Conservation (phyloP, 2,113 vertebrate genomes). For the Poeciliopsis turrubarensis region DNA sequence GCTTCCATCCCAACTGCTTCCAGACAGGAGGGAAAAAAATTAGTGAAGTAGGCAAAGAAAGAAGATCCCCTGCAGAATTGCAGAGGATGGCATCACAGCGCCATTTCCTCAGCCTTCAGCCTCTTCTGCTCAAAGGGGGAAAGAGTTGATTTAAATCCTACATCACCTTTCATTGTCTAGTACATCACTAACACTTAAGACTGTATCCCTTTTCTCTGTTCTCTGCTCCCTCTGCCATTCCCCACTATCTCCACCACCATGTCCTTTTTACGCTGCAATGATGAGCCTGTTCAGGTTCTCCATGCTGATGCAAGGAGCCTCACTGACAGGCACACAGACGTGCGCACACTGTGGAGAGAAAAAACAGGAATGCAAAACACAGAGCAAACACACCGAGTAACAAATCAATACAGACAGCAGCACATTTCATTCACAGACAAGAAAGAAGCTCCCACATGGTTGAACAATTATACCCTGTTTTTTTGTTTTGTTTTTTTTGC, state of each 20-base stretch:
- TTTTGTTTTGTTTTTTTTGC: background rate
- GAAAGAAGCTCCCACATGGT: background rate
- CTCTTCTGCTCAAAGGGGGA: constrained; percentile 33
- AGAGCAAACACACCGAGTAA: background rate
- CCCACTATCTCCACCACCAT: constrained; percentile 25
- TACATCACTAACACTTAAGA: constrained; percentile 74
- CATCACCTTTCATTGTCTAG: constrained; percentile 72
- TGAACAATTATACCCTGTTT: background rate
- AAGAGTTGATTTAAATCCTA: constrained; percentile 74
- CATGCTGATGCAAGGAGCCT: constrained; percentile 23
- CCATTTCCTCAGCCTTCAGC: constrained; percentile 67
- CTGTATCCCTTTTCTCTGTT: constrained; percentile 29
- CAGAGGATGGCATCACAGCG: constrained; percentile 40
- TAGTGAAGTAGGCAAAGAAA: constrained; percentile 18
- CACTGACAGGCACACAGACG: constrained; percentile 1
- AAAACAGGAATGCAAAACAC: constrained; percentile 12
- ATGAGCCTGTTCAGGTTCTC: constrained; percentile 50
- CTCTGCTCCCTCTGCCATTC: constrained; percentile 18
- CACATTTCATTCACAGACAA: background rate
- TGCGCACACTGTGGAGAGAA: constrained; percentile 10
- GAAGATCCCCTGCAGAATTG: constrained; percentile 27
- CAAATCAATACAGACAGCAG: constrained; percentile 21
- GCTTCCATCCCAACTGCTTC: no score
- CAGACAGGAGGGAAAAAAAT: constrained; percentile 3
- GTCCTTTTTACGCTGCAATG: constrained; percentile 48